Evolutionary conservation across 2,797 vertebrate species (phyloP).

Genomic region (Mareca penelope): DNA sequence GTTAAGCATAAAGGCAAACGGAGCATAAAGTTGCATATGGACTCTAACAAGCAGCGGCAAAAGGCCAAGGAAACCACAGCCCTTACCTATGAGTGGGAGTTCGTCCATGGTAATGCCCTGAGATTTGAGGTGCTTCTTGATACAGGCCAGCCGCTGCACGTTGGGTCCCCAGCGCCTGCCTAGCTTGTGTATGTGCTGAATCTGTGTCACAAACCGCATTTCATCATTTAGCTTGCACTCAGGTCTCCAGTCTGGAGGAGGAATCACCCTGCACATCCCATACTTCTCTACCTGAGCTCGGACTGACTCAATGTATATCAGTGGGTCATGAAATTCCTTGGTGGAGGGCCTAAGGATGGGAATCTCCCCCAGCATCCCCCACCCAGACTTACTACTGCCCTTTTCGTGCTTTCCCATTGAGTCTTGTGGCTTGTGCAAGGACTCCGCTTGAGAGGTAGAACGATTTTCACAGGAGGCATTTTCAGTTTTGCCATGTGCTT

Average conservation of each 20-base stretch:
- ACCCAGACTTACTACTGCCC: constrained; percentile 85
- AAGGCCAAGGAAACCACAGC: not conserved
- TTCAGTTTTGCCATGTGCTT: constrained; percentile 91
- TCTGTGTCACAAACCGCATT: constrained; percentile 98
- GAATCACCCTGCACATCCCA: constrained; percentile 94
- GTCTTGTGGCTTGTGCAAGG: constrained; percentile 86
- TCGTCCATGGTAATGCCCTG: constrained; percentile 99
- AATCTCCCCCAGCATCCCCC: constrained; percentile 88
- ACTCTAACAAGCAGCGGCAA: not conserved
- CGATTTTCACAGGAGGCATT: constrained; percentile 88
- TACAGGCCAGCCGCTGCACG: constrained; percentile 97
- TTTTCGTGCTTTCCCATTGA: constrained; percentile 83
- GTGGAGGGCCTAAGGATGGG: constrained; percentile 88
- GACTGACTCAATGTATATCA: constrained; percentile 94
- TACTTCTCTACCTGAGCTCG: constrained; percentile 91
- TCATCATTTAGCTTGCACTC: constrained; percentile 99
- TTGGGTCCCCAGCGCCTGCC: constrained; percentile 98
- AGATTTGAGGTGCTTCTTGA: constrained; percentile 99
- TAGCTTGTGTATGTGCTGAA: constrained; percentile 98
- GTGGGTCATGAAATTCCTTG: constrained; percentile 96
- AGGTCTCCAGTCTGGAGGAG: constrained; percentile 95
- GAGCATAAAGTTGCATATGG: not conserved
- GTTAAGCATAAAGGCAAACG: not conserved
- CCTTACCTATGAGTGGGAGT: constrained; percentile 96
- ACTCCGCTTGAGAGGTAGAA: constrained; percentile 91